These are phyloP conservation scores for Hemibagrus guttatus DNA, from an alignment of 2,797 vertebrate species.

Conservation along the genomic window DNA sequence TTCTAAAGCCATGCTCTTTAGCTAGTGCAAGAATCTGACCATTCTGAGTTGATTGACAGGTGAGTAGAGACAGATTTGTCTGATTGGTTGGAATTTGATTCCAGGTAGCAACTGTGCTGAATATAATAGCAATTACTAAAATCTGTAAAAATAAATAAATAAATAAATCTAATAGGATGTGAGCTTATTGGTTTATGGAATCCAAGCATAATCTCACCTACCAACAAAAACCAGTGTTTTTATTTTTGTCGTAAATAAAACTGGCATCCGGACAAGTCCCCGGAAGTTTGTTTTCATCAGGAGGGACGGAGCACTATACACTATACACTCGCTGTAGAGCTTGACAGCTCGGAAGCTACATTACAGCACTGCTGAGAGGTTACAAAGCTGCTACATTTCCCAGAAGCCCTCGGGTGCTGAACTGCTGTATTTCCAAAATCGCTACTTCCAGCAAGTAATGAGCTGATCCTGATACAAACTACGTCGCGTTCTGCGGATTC, in stretches of 20 bases:
- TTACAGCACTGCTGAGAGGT: constrained; percentile 6
- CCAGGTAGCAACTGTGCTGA: not conserved
- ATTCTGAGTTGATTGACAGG: not conserved
- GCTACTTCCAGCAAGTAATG: constrained; percentile 33
- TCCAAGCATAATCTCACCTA: not conserved
- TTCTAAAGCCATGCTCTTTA: not conserved
- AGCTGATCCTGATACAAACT: constrained; percentile 24
- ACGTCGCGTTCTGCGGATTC: not conserved
- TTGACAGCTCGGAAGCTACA: constrained; percentile 21
- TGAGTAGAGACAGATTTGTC: not conserved
- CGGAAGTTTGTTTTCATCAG: not conserved
- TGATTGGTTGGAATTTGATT: not conserved
- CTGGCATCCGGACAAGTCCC: not conserved
- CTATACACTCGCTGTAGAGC: not conserved
- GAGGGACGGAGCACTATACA: not conserved
- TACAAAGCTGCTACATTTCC: constrained; percentile 32
- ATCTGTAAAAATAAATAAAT: not conserved
- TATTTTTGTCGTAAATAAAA: not conserved
- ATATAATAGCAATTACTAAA: not conserved
- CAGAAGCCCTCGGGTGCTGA: constrained; percentile 26
- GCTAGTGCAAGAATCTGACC: not conserved
- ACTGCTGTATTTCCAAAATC: constrained; percentile 23
- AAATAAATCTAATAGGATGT: not conserved
- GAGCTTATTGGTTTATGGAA: constrained; percentile 21
- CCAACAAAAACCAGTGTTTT: not conserved